These are phyloP conservation scores for Anguilla pacifica DNA, from an alignment of 2,797 vertebrate genomes.

Conservation along the genomic window DNA sequence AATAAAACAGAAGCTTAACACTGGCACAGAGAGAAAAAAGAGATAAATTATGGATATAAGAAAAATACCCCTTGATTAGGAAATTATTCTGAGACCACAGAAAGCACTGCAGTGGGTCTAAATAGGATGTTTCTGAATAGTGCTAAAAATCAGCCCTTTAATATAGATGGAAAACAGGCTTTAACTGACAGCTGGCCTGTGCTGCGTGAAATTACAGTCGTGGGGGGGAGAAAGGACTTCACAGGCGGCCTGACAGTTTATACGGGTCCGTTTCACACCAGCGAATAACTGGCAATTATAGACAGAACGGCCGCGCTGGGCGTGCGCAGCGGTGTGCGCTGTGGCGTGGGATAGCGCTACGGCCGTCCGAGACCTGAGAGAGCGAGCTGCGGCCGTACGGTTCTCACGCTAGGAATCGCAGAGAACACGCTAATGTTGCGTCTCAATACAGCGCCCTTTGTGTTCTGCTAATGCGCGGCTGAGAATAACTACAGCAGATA, in stretches of 20 bases:
- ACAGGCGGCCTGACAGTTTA: slow-evolving; percentile 38
- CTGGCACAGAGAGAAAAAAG: not conserved
- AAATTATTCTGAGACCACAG: not conserved
- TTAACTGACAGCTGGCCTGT: slow-evolving; percentile 54
- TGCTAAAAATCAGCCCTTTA: slow-evolving; percentile 61
- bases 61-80: not conserved
- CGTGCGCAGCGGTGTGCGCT: not conserved
- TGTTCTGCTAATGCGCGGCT: slow-evolving; percentile 11
- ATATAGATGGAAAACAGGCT: slow-evolving; percentile 51
- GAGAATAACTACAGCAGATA: not conserved
- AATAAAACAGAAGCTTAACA: not conserved
- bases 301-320: not conserved
- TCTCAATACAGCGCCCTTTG: slow-evolving; percentile 18
- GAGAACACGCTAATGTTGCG: not conserved
- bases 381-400: slow-evolving; percentile 37
- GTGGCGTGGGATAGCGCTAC: not conserved
- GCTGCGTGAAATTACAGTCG: slow-evolving; percentile 62
- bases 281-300: slow-evolving; percentile 73
- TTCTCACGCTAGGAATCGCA: slow-evolving; percentile 48
- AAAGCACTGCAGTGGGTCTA: slow-evolving; percentile 5
- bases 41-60: not conserved
- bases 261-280: slow-evolving; percentile 64
- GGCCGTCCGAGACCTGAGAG: slow-evolving; percentile 6
- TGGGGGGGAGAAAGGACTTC: slow-evolving; percentile 59
- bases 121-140: slow-evolving; percentile 50